Evolutionary conservation across 2,113 vertebrate genomes (phyloP), one percentile per base, ranked within the genome.

Genomic region (Onychostruthus taczanowskii): DNA sequence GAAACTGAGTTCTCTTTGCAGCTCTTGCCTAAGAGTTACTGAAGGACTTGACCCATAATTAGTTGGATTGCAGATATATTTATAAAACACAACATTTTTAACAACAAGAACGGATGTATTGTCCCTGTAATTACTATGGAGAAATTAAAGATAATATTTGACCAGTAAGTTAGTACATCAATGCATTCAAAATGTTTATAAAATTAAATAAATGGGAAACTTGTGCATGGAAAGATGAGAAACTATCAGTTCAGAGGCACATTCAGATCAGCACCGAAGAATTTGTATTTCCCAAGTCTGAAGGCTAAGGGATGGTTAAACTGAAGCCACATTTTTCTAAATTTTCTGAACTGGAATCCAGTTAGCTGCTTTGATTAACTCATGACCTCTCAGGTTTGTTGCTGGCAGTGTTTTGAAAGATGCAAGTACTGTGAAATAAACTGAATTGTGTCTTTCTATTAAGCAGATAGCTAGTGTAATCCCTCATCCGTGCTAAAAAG

Each of bases 171-270:
- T 39, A 33, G 53, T 27, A 33, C 14, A 64, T 55, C 39, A 61
- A 12, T 30, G 44, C 0, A 2, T 49, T 49, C 8, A 49, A 79
- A 64, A 79, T 55, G 1, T 49, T 49, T 87, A 31, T 22, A 76
- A 55, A 55, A 53, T 24, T 1, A 86, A 73, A 82, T 53, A 47
- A 82, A 86, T 58, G 2, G 35, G 69, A 69, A 83, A 33, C 6
- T 19, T 69, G 11, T 30, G 4, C 46, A 50, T 0, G 0, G 13
- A 79, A 79, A 74, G 18, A 41, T 2, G 1, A 31, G 24, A 69
- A 75, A 66, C 6, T 49, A 7, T 35, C 1, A 1, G 22, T 75
- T 84, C 33, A 62, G 43, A 79, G 19, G 6, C 18, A 33, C 3
- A 1, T 61, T 90, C 33, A 79, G 35, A 44, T 41, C 16, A 50